Conservation (phyloP, 2,888 invertebrate species). For the Drosophila villosipedis region DNA sequence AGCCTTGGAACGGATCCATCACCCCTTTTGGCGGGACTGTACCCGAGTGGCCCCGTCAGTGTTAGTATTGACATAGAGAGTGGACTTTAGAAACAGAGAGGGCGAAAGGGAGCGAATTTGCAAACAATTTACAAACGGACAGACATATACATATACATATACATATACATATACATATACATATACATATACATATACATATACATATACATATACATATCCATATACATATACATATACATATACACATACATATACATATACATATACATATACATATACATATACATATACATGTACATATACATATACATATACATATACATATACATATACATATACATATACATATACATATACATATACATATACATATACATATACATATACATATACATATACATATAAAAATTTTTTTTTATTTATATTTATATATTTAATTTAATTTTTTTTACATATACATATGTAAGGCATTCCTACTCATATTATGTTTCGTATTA, state of each 20-base stretch:
- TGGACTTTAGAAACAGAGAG: too few species aligned
- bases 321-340: neutral
- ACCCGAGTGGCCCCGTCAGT: too few species aligned
- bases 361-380: neutral
- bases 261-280: too few species aligned
- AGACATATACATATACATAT: too few species aligned
- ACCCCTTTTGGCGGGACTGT: too few species aligned
- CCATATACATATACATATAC: too few species aligned
- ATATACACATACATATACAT: too few species aligned
- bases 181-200: neutral
- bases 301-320: neutral
- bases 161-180: neutral
- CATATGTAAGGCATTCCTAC: neutral
- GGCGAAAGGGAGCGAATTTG: too few species aligned
- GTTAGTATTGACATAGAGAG: too few species aligned
- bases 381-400: neutral
- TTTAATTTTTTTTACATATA: neutral
- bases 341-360: neutral
- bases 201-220: neutral
- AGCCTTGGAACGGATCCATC: too few species aligned
- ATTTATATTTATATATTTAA: neutral
- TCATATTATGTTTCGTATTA: conserved; percentile 8
- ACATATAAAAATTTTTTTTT: neutral
- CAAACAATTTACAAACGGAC: too few species aligned
- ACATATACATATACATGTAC: too few species aligned